These are phyloP conservation scores for Propithecus deckenii DNA, from an alignment of 2,797 vertebrate genomes.

Conservation along the genomic window DNA sequence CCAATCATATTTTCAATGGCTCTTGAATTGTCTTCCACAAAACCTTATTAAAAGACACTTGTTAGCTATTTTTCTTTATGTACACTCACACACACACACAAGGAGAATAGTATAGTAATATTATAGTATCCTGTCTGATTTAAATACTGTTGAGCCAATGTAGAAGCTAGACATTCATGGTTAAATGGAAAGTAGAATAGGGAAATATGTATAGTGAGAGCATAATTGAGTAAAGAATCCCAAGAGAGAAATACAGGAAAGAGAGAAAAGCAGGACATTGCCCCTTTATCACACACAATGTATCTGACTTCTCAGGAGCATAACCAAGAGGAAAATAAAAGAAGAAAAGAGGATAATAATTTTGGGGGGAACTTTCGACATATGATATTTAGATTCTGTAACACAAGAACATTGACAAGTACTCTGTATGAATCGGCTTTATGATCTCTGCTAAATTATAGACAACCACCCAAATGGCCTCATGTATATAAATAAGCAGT, in stretches of 20 bases:
- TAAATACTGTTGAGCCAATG: background rate
- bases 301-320: background rate
- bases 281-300: background rate
- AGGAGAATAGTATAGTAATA: background rate
- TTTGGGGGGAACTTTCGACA: background rate
- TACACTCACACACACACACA: background rate
- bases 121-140: background rate
- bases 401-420: background rate
- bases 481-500: background rate
- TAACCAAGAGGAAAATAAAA: background rate
- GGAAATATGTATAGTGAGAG: background rate
- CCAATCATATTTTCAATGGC: background rate
- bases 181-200: background rate
- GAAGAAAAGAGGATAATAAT: background rate
- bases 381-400: background rate
- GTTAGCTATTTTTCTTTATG: background rate
- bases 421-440: background rate
- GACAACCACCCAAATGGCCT: background rate
- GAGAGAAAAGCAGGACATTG: background rate
- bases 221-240: background rate
- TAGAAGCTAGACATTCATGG: background rate
- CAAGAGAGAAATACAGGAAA: background rate
- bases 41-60: background rate
- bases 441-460: background rate
- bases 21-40: background rate